These are phyloP conservation scores for Thunnus albacares DNA, from an alignment of 2,797 vertebrate genomes.

Conservation along the genomic window DNA sequence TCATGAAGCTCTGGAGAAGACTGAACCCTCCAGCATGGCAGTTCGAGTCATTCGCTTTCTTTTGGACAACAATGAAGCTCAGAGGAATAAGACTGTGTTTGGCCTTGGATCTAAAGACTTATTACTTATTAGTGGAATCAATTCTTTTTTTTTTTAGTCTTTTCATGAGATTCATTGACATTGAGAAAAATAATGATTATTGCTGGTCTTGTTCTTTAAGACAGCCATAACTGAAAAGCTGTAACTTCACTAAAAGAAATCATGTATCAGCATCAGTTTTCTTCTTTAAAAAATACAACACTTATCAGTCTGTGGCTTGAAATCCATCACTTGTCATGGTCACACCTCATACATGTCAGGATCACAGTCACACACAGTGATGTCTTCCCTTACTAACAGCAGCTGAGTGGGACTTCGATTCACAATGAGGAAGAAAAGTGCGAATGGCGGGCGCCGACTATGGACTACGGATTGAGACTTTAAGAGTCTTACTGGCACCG, in stretches of 20 bases:
- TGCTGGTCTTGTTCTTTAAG: no score
- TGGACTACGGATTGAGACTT: conserved; percentile 63
- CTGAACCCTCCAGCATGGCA: not conserved
- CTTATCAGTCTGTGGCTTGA: not conserved
- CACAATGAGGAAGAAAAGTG: conserved; percentile 7
- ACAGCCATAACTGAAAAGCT: no score
- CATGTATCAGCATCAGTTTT: no score
- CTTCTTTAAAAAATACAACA: no score
- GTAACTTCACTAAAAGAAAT: no score
- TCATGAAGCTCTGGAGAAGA: conserved; percentile 14
- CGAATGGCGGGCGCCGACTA: conserved; percentile 22
- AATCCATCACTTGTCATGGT: not conserved
- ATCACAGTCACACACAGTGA: not conserved
- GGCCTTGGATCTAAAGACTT: no score
- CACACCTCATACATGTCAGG: not conserved
- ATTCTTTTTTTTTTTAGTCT: not conserved
- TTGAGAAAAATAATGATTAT: not conserved
- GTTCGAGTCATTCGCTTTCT: no score
- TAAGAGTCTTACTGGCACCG: conserved; percentile 73
- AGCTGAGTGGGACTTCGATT: not conserved
- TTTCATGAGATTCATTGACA: not conserved
- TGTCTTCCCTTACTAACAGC: not conserved
- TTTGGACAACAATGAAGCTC: no score
- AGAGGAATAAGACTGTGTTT: no score
- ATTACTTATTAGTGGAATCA: no score